These are phyloP conservation scores for Drosophila recens DNA, from an alignment of 2,888 invertebrate species.

Conservation along the genomic window DNA sequence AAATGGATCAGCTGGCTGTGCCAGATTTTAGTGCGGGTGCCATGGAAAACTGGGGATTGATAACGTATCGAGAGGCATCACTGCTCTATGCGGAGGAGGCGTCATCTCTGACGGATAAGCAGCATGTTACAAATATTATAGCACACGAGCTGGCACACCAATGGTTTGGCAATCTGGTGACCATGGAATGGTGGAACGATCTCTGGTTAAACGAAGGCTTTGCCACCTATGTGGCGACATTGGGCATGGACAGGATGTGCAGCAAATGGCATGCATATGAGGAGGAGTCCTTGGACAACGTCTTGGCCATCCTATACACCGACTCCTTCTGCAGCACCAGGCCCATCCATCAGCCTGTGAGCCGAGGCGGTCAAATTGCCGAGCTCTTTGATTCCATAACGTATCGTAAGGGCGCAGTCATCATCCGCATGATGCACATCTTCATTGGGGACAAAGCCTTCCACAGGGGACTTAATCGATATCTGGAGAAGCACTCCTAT, in stretches of 20 bases:
- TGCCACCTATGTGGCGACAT: conserved; percentile 88
- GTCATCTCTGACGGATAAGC: conserved; percentile 87
- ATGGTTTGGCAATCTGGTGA: conserved; percentile 93
- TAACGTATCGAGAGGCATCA: conserved; percentile 90
- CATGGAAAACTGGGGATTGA: conserved; percentile 96
- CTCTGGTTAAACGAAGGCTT: conserved; percentile 92
- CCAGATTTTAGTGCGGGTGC: conserved; percentile 93
- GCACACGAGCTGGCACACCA: conserved; percentile 90
- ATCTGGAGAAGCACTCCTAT: conserved; percentile 88
- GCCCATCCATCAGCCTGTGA: conserved; percentile 91
- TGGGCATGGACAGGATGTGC: conserved; percentile 87
- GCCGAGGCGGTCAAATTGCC: conserved; percentile 89
- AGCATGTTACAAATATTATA: conserved; percentile 85
- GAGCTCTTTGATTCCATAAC: conserved; percentile 94
- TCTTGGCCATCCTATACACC: conserved; percentile 87
- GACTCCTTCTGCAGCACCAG: conserved; percentile 91
- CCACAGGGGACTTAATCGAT: conserved; percentile 88
- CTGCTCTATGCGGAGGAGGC: conserved; percentile 88
- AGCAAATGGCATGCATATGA: conserved; percentile 88
- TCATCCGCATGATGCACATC: conserved; percentile 96
- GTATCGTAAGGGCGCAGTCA: conserved; percentile 92
- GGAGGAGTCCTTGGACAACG: conserved; percentile 86
- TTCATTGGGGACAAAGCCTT: conserved; percentile 93
- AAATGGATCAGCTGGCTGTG: conserved; percentile 92
- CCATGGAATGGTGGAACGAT: conserved; percentile 93